phyloP scores from a whole-genome alignment of 2,888 invertebrate species.

The Cataglyphis rosenhaueri region DNA sequence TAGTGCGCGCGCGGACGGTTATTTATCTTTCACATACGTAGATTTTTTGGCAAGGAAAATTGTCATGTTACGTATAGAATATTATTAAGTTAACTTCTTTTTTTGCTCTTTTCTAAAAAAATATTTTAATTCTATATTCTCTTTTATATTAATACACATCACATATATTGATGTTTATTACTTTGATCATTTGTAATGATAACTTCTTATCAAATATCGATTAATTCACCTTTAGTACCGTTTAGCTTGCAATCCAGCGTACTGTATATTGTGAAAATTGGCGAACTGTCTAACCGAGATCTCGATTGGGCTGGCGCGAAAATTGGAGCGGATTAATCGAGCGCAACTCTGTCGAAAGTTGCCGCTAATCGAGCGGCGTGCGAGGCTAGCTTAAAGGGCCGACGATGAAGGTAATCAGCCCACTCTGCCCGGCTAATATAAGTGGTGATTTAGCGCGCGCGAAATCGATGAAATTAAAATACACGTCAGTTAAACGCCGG shows the following conservation, averaged over 20 bases:
- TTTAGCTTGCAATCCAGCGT: not conserved
- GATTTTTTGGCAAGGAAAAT: not conserved
- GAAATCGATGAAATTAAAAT: slow-evolving; percentile 73
- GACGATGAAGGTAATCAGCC: slow-evolving; percentile 69
- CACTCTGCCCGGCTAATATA: slow-evolving; percentile 64
- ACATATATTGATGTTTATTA: not conserved
- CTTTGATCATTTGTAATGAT: not conserved
- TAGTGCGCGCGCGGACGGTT: not conserved
- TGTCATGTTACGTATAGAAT: not conserved
- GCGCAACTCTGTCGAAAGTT: slow-evolving; percentile 63
- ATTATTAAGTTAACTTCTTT: not conserved
- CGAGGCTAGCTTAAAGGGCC: slow-evolving; percentile 62
- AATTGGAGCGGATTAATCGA: slow-evolving; percentile 66
- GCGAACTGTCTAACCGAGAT: slow-evolving; percentile 25
- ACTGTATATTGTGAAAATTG: slow-evolving; percentile 9
- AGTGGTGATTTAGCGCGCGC: slow-evolving; percentile 69
- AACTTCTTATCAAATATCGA: not conserved
- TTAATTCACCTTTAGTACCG: not conserved
- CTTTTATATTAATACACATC: not conserved
- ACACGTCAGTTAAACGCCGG: slow-evolving; percentile 66
- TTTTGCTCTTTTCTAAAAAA: not conserved
- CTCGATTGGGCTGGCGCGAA: slow-evolving; percentile 49
- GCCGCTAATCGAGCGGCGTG: slow-evolving; percentile 65
- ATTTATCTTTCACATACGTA: not conserved
- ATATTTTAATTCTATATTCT: not conserved